Evolutionary conservation across 2,888 invertebrate species (phyloP), one percentile per base, ranked within the genome.

Genomic region (Trachelus troglodyta): DNA sequence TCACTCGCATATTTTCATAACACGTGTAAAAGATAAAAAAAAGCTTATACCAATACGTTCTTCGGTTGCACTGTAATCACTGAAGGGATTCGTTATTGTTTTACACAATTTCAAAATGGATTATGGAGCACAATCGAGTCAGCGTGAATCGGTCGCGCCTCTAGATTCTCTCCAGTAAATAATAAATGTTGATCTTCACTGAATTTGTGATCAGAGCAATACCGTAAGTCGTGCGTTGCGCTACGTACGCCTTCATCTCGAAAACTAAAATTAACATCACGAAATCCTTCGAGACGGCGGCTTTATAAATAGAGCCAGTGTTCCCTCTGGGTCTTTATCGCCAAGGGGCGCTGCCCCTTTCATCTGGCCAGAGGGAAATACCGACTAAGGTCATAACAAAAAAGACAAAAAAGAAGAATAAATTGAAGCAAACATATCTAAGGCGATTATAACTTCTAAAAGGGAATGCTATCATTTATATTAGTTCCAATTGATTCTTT

Each of bases 251-350:
- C 82, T 82, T 79, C 83, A 79, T 84, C 81, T 81, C 81, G 80
- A 81, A 86, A 84, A 88, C 90, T 90, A 90, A 90, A 90, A 88
- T 89, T 90, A 90, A 86, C 88, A 83, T 82, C 84, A 83, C 80
- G 80, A 87, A 88, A 89, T 89, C 85, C 83, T 84, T 85, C 82
- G 85, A 86, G 84, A 86, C 84, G 79, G 79, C 76, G 79, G 79
- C 81, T 83, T 87, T 90, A 90, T 90, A 90, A 89, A 90, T 90
- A 90, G 90, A 85, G 81, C 75, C 75, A 80, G 76, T 81, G 77
- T 35, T 79, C 80, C 79, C 81, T 81, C 76, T 71, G n/a, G 12
- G 34, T 73, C 77, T 56, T 68, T 37, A 74, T 74, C 74, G 74
- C 31, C 77, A 33, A 31, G n/a, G 77, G 71, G 40, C 74, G 77